phyloP scores from a whole-genome alignment of 2,113 vertebrate species.

The Meleagris gallopavo region DNA sequence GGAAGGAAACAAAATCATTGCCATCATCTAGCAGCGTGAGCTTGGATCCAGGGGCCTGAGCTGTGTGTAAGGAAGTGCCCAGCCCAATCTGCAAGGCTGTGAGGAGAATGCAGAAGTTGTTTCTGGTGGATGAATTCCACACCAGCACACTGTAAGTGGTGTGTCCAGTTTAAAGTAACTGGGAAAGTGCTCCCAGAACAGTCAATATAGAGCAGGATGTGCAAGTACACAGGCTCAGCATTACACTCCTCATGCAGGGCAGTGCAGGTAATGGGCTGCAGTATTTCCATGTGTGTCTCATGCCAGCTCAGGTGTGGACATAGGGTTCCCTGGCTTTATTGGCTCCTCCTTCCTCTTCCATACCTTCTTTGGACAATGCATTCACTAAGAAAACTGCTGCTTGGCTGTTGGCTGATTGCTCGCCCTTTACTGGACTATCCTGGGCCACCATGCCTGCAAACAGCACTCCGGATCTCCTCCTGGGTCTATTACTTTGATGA shows the following conservation, averaged over 20 bases:
- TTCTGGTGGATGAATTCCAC: constrained; percentile 24
- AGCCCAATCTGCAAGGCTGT: not conserved
- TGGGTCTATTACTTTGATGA: not conserved
- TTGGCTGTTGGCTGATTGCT: not conserved
- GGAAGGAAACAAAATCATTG: not conserved
- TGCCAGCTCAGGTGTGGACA: rapidly evolving
- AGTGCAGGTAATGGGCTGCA: not conserved
- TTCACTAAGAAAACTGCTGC: not conserved
- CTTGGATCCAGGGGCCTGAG: not conserved
- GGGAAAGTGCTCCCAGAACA: not conserved
- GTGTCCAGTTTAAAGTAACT: not conserved
- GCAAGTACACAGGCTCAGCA: not conserved
- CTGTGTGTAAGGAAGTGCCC: not conserved
- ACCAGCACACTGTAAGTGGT: not conserved
- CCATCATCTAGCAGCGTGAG: not conserved
- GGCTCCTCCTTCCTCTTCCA: not conserved
- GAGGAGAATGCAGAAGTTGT: constrained; percentile 5
- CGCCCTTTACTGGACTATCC: not conserved
- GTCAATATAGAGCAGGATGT: rapidly evolving
- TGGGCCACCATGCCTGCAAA: not conserved
- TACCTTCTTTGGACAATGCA: not conserved
- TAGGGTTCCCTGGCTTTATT: not conserved
- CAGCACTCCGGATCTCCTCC: not conserved
- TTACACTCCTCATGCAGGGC: not conserved
- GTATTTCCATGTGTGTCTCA: not conserved